phyloP scores from a whole-genome alignment of 2,888 invertebrate species.

The Diadromus collaris region DNA sequence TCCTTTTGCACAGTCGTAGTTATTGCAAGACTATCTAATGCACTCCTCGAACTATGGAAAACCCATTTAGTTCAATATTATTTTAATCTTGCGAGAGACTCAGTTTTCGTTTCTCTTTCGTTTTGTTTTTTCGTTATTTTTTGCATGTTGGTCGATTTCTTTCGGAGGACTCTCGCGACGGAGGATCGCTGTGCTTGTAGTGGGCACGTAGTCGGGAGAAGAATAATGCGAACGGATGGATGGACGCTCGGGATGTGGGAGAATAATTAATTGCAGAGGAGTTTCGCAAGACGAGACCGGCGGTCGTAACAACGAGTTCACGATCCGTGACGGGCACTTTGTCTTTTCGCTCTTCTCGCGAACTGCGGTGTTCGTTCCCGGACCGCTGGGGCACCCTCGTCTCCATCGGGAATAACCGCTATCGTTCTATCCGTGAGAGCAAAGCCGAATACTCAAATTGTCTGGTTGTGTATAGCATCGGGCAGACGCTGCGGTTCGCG shows the following conservation, averaged over 20 bases:
- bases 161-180: not conserved
- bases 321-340: constrained; percentile 70
- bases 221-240: constrained; percentile 58
- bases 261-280: constrained; percentile 59
- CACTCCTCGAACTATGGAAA: constrained; percentile 5
- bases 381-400: constrained; percentile 20
- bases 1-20: constrained; percentile 4
- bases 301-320: constrained; percentile 66
- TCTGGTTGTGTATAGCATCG: constrained; percentile 8
- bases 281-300: constrained; percentile 55
- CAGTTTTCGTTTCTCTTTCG: not conserved
- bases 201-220: constrained; percentile 17
- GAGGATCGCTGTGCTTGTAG: constrained; percentile 1
- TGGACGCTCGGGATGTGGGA: constrained; percentile 55
- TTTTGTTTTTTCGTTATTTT: not conserved
- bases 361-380: not conserved
- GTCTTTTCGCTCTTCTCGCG: constrained; percentile 64
- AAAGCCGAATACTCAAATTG: constrained; percentile 48
- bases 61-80: constrained; percentile 26
- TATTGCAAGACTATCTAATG: not conserved
- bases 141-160: constrained; percentile 21
- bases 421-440: constrained; percentile 33
- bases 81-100: constrained; percentile 28
- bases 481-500: constrained; percentile 34
- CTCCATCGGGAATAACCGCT: constrained; percentile 52